Conservation (phyloP, 92 coral and sea anemone genomes). For the Meandrina meandrites region DNA sequence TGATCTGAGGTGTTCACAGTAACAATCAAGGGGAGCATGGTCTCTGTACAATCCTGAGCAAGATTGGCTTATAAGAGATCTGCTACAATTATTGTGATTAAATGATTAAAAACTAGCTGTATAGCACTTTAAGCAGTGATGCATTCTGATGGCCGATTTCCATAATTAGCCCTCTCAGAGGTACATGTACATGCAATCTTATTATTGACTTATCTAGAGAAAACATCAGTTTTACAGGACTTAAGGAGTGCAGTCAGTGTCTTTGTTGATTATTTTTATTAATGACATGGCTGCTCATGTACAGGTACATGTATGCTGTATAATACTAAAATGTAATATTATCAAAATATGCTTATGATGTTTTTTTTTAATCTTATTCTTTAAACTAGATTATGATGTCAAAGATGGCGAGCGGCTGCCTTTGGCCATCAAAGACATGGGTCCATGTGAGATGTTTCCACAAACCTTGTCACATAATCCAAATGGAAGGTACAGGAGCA, state of each 20-base stretch:
- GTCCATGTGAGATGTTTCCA: slow-evolving; percentile 98
- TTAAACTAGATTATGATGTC: slow-evolving; percentile 76
- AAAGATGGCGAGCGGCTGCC: slow-evolving; percentile 96
- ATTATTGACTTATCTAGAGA: no score
- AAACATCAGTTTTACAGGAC: no score
- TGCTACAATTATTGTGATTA: no score
- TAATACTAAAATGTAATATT: no score
- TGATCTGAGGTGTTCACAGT: no score
- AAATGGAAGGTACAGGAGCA: slow-evolving; percentile 84
- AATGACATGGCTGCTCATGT: background rate
- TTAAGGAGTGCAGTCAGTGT: background rate
- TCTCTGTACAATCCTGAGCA: background rate
- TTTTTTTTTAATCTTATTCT: background rate
- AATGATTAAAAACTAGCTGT: no score
- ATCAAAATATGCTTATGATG: background rate
- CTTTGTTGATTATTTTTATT: background rate
- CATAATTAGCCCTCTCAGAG: no score
- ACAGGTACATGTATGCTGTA: background rate
- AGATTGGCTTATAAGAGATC: no score
- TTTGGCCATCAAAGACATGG: slow-evolving; percentile 97
- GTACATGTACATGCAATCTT: no score
- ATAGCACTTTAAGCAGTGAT: no score
- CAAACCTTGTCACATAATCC: slow-evolving; percentile 93
- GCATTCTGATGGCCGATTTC: no score
- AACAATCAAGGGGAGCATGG: no score